Evolutionary conservation across 1,140 invertebrate species (phyloP).

Genomic region (Trissolcus basalis): DNA sequence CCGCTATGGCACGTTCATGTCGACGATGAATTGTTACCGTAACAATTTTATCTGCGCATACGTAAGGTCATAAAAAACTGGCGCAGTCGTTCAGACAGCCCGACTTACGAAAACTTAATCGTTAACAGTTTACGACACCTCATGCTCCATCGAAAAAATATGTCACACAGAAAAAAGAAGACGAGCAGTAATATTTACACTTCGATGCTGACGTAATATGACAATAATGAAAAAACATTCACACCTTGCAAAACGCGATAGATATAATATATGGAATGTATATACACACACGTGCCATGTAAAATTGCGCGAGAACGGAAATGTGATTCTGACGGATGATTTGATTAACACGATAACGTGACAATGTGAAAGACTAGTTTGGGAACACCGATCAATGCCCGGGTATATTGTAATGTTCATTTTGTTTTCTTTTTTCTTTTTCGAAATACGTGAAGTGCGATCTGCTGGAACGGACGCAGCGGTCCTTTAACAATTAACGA

Average conservation of each 20-base stretch:
- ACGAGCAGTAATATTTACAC: conserved; percentile 40
- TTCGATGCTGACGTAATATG: conserved; percentile 44
- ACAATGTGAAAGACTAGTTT: conserved; percentile 32
- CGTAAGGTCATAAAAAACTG: too few relatives aligned
- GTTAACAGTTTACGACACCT: conserved; percentile 54
- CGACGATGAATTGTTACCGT: too few relatives aligned
- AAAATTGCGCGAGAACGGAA: background rate
- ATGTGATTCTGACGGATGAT: conserved; percentile 37
- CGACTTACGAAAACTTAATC: conserved; percentile 26
- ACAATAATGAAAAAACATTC: conserved; percentile 39
- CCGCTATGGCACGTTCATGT: too few relatives aligned
- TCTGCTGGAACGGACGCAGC: conserved; percentile 71
- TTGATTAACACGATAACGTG: conserved; percentile 44
- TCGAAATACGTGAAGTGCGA: conserved; percentile 62
- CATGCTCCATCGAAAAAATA: conserved; percentile 65
- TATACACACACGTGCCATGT: background rate
- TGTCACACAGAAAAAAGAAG: conserved; percentile 17
- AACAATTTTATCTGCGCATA: too few relatives aligned
- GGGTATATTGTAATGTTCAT: conserved; percentile 17
- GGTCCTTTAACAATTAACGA: conserved; percentile 35
- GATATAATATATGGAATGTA: conserved; percentile 16
- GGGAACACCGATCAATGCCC: conserved; percentile 18
- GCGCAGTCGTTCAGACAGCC: too few relatives aligned
- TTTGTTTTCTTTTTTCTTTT: conserved; percentile 19
- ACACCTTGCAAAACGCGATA: conserved; percentile 44